These are phyloP conservation scores for Periophthalmodon schlosseri DNA, from an alignment of 2,113 vertebrate genomes.

Conservation along the genomic window DNA sequence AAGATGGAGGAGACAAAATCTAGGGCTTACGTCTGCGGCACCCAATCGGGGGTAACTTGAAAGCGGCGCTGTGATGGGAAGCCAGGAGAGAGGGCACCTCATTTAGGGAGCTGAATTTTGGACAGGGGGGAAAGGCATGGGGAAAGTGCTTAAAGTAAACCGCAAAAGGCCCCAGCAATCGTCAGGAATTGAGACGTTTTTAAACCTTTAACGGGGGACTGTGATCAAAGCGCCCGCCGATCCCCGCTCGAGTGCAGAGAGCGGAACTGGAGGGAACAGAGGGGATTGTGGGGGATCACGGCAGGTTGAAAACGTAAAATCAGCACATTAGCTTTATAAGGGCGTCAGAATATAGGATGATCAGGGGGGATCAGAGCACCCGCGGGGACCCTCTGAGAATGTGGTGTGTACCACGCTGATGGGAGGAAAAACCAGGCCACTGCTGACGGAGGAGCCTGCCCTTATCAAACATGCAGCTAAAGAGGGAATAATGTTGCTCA, in stretches of 20 bases:
- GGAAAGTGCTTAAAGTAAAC: slow-evolving; percentile 72
- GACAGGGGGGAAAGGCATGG: slow-evolving; percentile 59
- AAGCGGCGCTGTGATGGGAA: slow-evolving; percentile 72
- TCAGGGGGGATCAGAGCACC: slow-evolving; percentile 73
- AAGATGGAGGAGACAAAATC: slow-evolving; percentile 80
- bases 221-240: slow-evolving; percentile 75
- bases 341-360: slow-evolving; percentile 75
- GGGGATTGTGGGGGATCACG: slow-evolving; percentile 78
- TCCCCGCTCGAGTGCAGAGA: slow-evolving; percentile 70
- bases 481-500: slow-evolving; percentile 48
- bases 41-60: slow-evolving; percentile 73
- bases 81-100: slow-evolving; percentile 71
- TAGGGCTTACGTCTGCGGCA: slow-evolving; percentile 76
- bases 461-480: slow-evolving; percentile 59
- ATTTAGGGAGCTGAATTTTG: slow-evolving; percentile 73
- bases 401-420: slow-evolving; percentile 58
- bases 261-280: slow-evolving; percentile 70
- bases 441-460: slow-evolving; percentile 54
- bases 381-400: slow-evolving; percentile 64
- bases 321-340: slow-evolving; percentile 80
- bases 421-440: slow-evolving; percentile 64
- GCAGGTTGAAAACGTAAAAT: slow-evolving; percentile 78
- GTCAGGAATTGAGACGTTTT: slow-evolving; percentile 81
- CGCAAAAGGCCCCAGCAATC: slow-evolving; percentile 72
- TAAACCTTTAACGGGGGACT: slow-evolving; percentile 80